Base-by-base conservation (phyloP, 2,888 invertebrate genomes). In the Agrotis segetum region DNA sequence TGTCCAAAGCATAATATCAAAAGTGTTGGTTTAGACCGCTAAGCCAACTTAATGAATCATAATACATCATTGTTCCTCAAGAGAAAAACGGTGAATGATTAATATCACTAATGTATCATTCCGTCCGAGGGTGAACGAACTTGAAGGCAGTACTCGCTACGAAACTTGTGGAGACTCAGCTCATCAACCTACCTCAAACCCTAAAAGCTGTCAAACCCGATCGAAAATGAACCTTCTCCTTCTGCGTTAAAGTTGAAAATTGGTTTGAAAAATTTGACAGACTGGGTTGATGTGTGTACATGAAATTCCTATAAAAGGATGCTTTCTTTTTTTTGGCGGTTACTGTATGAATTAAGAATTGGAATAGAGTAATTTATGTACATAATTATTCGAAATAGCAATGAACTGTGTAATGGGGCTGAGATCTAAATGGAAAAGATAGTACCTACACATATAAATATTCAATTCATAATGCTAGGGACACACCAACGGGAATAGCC, bases 31-130 rank as follows among this genome's bases (percentile, higher is more conserved):
- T 71, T 46, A 46, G 29, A 58, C 21, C 6, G 17, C 73, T 17
- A 24, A 71, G 14, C 24, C n/a, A 46, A 5, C 4, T 56, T n/a
- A 76, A 74, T 76, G 0, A 46, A 76, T 74, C 34, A 46, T 44
- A 56, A 61, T 74, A 60, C 21, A 34, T 61, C 46, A 62, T 61
- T 13, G 40, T 62, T 55, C 50, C 40, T 69, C 5, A 29, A 3
- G 6, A 52, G 40, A 74, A 68, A 52, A 62, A 58, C 56, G 58
- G 19, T 40, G 46, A 67, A 61, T 58, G 19, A 68, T 76, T 61
- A 61, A 61, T 58, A 46, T 40, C 16, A 40, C 34, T 14, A 52
- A 75, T 50, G 34, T 60, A 67, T 62, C 29, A 19, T 62, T 59
- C 77, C 16, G 13, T 52, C 9, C 61, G n/a, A 11, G 50, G 60